Conservation (phyloP, 2,888 invertebrate species). For the Spisula solida region DNA sequence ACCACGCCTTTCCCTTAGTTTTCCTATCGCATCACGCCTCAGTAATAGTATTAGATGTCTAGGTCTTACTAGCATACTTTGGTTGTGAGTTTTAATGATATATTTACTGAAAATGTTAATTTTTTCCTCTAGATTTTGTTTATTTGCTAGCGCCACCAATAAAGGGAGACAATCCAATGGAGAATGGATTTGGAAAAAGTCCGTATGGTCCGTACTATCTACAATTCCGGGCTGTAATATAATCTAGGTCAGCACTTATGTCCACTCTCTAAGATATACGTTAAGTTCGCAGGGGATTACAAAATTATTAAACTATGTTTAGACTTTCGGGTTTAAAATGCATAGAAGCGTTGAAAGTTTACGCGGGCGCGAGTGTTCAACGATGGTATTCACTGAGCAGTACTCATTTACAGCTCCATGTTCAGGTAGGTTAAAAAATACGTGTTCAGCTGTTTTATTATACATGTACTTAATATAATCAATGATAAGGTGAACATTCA, state of each 20-base stretch:
- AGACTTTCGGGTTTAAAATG: not conserved
- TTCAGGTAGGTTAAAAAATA: not conserved
- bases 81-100: not conserved
- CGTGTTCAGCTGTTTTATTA: too few species aligned
- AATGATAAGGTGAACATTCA: too few species aligned
- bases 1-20: not conserved
- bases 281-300: not conserved
- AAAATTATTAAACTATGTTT: not conserved
- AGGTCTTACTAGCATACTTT: slow-evolving; percentile 20
- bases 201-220: not conserved
- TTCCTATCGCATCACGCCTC: not conserved
- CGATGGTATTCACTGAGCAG: not conserved
- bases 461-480: too few species aligned
- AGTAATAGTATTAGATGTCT: slow-evolving; percentile 22
- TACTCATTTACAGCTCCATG: not conserved
- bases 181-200: not conserved
- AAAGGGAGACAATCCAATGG: not conserved
- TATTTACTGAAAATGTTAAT: slow-evolving; percentile 34
- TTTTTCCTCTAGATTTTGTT: slow-evolving; percentile 24
- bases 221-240: not conserved
- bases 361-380: not conserved
- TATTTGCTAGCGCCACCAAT: slow-evolving; percentile 12
- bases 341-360: not conserved
- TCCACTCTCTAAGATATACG: not conserved
- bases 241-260: not conserved